These are phyloP conservation scores for Flexamia atlantica DNA, from an alignment of 2,888 invertebrate species.

Conservation along the genomic window DNA sequence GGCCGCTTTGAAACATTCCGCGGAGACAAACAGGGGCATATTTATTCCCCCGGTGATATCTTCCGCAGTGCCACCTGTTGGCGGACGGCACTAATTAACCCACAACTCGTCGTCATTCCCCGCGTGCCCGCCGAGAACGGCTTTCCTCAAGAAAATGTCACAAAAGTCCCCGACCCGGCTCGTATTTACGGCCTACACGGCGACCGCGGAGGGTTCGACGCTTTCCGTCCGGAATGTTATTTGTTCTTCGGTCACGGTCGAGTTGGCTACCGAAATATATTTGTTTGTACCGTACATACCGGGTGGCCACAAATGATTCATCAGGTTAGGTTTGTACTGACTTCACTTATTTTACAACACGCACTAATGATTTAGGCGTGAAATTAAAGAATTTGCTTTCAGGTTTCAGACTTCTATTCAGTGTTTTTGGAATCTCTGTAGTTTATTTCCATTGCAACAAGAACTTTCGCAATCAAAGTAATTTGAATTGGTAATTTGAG, in stretches of 20 bases:
- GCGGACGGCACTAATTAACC: constrained; percentile 27
- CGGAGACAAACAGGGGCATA: constrained; percentile 18
- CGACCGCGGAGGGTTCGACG: not conserved
- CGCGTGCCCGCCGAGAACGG: not conserved
- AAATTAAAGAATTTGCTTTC: too few species aligned
- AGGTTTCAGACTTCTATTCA: too few species aligned
- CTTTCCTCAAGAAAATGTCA: constrained; percentile 20
- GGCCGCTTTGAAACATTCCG: constrained; percentile 47
- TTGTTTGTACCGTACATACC: too few species aligned
- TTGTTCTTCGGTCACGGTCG: not conserved
- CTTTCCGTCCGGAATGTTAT: not conserved
- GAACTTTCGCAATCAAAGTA: too few species aligned
- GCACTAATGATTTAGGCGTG: too few species aligned
- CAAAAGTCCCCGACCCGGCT: not conserved
- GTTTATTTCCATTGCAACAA: too few species aligned
- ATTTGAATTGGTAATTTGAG: too few species aligned
- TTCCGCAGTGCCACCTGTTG: constrained; percentile 50
- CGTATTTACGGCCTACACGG: not conserved
- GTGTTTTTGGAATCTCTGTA: too few species aligned
- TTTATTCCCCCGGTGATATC: constrained; percentile 42
- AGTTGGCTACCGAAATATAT: too few species aligned
- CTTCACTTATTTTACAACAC: too few species aligned
- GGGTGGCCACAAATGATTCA: too few species aligned
- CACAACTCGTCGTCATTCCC: constrained; percentile 36
- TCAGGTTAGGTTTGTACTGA: too few species aligned